Percentiles rank a stretch among this genome's conserved stretches.
Evolutionary conservation across 2,888 invertebrate species (phyloP).

Genomic region (Sesamia inferens): DNA sequence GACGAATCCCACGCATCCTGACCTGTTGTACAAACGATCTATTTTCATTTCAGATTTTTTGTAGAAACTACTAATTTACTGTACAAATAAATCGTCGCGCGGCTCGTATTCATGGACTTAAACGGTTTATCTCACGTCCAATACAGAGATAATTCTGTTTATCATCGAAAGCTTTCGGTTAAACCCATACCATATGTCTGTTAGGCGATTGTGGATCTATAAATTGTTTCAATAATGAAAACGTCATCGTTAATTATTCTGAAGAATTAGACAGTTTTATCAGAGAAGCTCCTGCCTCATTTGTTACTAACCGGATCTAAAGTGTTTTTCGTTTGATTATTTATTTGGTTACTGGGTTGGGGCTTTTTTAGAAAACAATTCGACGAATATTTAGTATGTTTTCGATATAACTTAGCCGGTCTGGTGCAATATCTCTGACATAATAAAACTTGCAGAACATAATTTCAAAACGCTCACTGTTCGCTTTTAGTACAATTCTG

Average conservation of each 20-base stretch:
- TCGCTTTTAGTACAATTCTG: background rate
- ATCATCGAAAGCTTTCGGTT: conserved; percentile 41
- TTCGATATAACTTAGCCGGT: background rate
- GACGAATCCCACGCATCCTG: conserved; percentile 15
- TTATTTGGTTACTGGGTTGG: background rate
- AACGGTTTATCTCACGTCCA: conserved; percentile 30
- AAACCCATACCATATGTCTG: conserved; percentile 32
- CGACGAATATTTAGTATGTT: background rate
- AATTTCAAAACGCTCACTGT: background rate
- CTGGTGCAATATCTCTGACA: conserved; percentile 3
- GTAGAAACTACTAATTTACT: conserved; percentile 28
- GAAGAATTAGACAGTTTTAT: conserved; percentile 7
- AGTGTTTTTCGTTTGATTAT: background rate
- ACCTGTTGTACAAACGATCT: conserved; percentile 28
- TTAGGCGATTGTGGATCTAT: conserved; percentile 26
- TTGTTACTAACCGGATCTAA: background rate
- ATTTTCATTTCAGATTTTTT: conserved; percentile 20
- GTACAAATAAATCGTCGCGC: conserved; percentile 20
- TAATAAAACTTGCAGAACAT: conserved; percentile 9
- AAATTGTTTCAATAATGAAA: conserved; percentile 41
- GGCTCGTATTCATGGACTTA: conserved; percentile 31
- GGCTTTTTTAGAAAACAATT: background rate
- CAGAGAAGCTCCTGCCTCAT: background rate
- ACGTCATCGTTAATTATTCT: conserved; percentile 26
- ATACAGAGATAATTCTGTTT: conserved; percentile 33